Evolutionary conservation across 2,888 invertebrate genomes (phyloP).

Genomic region (Cyclophora punctaria): DNA sequence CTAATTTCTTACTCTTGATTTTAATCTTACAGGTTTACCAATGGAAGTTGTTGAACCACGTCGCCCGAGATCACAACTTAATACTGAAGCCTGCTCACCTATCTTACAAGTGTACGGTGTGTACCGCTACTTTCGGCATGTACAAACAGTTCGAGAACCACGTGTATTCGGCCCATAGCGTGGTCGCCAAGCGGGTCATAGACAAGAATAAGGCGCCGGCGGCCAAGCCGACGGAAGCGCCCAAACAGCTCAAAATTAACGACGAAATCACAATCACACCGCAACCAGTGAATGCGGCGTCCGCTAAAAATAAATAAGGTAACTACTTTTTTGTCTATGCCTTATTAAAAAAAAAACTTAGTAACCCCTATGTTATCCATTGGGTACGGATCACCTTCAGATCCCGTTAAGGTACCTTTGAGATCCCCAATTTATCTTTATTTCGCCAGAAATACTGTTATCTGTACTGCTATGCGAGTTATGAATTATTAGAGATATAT

Average conservation of each 20-base stretch:
- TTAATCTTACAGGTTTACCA: slow-evolving; percentile 84
- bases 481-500: too few species aligned
- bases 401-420: too few species aligned
- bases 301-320: slow-evolving; percentile 47
- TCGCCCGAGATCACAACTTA: slow-evolving; percentile 93
- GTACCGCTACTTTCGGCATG: slow-evolving; percentile 95
- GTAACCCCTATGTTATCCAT: too few species aligned
- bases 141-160: slow-evolving; percentile 96
- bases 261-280: slow-evolving; percentile 93
- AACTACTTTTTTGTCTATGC: slow-evolving; percentile 4
- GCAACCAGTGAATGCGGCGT: slow-evolving; percentile 76
- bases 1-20: too few species aligned
- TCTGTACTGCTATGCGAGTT: too few species aligned
- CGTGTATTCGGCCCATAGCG: slow-evolving; percentile 94
- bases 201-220: slow-evolving; percentile 49
- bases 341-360: too few species aligned
- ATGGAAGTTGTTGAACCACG: slow-evolving; percentile 94
- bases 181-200: slow-evolving; percentile 84
- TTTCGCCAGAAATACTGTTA: too few species aligned
- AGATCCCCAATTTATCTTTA: too few species aligned
- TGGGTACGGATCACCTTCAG: too few species aligned
- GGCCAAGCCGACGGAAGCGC: slow-evolving; percentile 69
- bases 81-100: slow-evolving; percentile 93
- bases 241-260: slow-evolving; percentile 84
- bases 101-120: slow-evolving; percentile 96